Base-by-base conservation (phyloP, 2,797 vertebrate species). In the Craterocephalus amniculus region DNA sequence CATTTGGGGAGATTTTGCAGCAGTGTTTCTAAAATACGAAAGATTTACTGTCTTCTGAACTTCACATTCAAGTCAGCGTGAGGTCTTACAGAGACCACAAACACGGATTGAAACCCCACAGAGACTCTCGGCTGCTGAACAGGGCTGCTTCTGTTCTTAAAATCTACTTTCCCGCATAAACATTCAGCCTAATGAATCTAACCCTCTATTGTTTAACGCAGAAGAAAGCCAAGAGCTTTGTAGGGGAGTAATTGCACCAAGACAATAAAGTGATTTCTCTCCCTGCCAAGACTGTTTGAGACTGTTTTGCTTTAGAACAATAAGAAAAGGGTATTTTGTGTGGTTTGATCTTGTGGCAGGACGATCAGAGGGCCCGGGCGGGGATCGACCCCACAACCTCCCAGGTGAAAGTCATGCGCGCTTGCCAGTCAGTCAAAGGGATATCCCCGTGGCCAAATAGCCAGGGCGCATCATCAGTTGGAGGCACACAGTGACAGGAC, bases 111-210 rank as follows among this genome's bases (percentile, higher is more conserved):
- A 71, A 80, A 14, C 70, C 85, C 84, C 38, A 29, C 78, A 24
- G 83, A 84, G 79, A 73, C 16, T 62, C 49, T 68, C 43, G 32
- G 73, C 65, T 54, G 70, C 36, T 2, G 6, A 71, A 83, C 83
- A 83, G 31, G 38, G 61, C 65, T 69, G 62, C 72, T 40, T 72
- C 58, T 82, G 76, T 76, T 83, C 58, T 66, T 35, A 18, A 73
- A 78, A 81, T 85, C 63, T 67, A 68, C 74, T 82, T 83, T 65
- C 71, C 57, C 58, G 29, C 70, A 76, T 54, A 79, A 80, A 80
- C 57, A 72, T 65, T 58, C 32, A 29, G 43, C 27, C 34, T 75
- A 84, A 83, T 80, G 84, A 85, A 88, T 74, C 14, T 6, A 54
- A 57, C 57, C 66, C 61, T 70, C 22, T 68, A n/a, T 70, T 67